Base-by-base conservation (phyloP, 2,888 invertebrate genomes). In the Melitaea athalia region DNA sequence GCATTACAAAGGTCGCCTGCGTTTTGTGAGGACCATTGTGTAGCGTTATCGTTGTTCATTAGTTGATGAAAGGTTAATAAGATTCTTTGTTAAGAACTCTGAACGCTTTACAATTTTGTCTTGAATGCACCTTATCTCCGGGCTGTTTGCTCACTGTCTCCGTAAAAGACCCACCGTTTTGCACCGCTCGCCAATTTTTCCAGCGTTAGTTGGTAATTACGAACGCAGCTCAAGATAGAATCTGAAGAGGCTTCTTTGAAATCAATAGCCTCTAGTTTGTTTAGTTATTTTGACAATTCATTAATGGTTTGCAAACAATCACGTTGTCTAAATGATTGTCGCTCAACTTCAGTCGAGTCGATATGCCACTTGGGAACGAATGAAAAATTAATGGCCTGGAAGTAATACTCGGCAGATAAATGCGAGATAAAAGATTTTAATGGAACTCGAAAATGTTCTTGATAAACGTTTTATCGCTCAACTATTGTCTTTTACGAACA, bases 41-140 rank as follows among this genome's bases (percentile, higher is more conserved):
- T 84, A 83, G 86, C 86, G 84, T 86, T 87, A 86, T 88, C 85
- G 83, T 80, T 84, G 83, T 90, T 85, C 87, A 89, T 90, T 90
- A 88, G 85, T 86, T 85, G 86, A 85, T 84, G 86, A 84, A 80
- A 82, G 88, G 89, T 88, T 91, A 91, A 91, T 89, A 90, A 86
- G 87, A 83, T 87, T 86, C 87, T 90, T 91, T 91, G 89, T 91
- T 79, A 82, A 78, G 70, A 75, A 74, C 79, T 77, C 86, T 82
- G 82, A 77, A 71, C 79, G 83, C 84, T 85, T 87, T 82, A 91
- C 88, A 89, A 89, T 89, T 89, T 87, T 74, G 80, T 84, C 81
- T 80, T 91, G 89, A 92, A 91, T 91, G 85, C 87, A 85, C 82
- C 89, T 89, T 88, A 89, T 89, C 90, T 88, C 82, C 81, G 77